These are phyloP conservation scores for Chromobotia macracanthus DNA, from an alignment of 2,797 vertebrate genomes.

Conservation along the genomic window DNA sequence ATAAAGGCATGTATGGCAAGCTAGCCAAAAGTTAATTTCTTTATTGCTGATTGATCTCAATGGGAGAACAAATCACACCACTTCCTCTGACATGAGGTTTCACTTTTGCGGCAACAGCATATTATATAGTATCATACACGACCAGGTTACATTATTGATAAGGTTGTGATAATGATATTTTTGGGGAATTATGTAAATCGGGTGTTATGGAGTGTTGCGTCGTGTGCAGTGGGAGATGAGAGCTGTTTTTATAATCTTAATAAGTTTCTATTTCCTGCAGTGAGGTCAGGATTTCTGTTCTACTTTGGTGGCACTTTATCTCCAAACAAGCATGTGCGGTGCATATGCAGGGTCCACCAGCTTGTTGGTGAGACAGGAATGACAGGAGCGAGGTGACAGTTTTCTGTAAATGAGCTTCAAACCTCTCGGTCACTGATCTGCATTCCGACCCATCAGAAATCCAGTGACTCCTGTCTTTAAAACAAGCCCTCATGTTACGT, in stretches of 20 bases:
- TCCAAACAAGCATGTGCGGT: conserved; percentile 66
- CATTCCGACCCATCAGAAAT: conserved; percentile 1
- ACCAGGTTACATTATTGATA: background rate
- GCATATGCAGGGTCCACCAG: conserved; percentile 66
- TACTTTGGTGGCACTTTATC: conserved; percentile 67
- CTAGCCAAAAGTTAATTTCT: too few relatives aligned
- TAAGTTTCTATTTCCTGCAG: background rate
- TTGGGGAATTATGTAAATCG: background rate
- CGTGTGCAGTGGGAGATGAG: too few relatives aligned
- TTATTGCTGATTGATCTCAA: too few relatives aligned
- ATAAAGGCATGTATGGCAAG: too few relatives aligned
- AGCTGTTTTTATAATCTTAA: conserved; percentile 14
- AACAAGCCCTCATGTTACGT: conserved; percentile 41
- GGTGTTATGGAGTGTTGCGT: too few relatives aligned
- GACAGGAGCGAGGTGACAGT: conserved; percentile 53
- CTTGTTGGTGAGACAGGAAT: conserved; percentile 62
- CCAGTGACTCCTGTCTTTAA: conserved; percentile 6
- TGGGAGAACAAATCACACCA: too few relatives aligned
- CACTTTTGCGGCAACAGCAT: too few relatives aligned
- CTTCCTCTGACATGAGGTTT: too few relatives aligned
- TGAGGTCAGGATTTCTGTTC: conserved; percentile 63
- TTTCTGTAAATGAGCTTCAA: conserved; percentile 15
- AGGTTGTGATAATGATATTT: background rate
- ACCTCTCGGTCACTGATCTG: background rate
- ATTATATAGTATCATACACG: background rate